A percentile compares a stretch with the other conserved stretches of the same genome.
Evolutionary conservation across 2,113 vertebrate species (phyloP).

Genomic region (Paramisgurnus dabryanus): DNA sequence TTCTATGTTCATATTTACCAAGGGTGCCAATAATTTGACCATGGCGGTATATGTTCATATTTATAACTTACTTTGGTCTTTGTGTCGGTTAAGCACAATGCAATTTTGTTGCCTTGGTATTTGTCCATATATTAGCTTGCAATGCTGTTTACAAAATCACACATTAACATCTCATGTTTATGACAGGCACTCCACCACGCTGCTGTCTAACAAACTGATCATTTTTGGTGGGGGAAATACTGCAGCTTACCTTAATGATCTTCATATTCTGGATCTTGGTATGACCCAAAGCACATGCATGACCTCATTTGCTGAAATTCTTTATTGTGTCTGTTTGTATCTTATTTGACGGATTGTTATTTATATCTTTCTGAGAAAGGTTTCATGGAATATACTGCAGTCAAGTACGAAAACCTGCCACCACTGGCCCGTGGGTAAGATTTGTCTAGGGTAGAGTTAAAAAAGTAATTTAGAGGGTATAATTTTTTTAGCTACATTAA

Average conservation of each 20-base stretch:
- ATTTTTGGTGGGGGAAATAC: conserved; percentile 84
- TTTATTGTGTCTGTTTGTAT: conserved; percentile 10
- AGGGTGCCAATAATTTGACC: no score
- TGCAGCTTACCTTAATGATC: conserved; percentile 81
- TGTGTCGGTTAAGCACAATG: not conserved
- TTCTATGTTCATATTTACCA: no score
- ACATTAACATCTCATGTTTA: not conserved
- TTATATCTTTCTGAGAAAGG: conserved; percentile 65
- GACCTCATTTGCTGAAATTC: not conserved
- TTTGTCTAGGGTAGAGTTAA: no score
- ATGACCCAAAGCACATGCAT: conserved; percentile 17
- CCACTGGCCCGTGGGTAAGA: conserved; percentile 82
- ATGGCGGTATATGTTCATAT: no score
- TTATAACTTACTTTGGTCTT: not conserved
- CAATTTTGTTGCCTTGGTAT: not conserved
- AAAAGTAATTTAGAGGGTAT: no score
- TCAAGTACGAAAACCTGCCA: conserved; percentile 73
- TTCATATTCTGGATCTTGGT: conserved; percentile 86
- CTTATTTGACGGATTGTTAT: not conserved
- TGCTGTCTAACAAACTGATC: conserved; percentile 80
- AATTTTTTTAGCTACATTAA: no score
- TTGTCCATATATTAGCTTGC: not conserved
- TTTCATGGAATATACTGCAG: conserved; percentile 87
- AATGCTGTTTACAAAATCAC: no score
- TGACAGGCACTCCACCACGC: conserved; percentile 80